These are phyloP conservation scores for Macrochelys suwanniensis DNA, from an alignment of 2,797 vertebrate species.

Conservation along the genomic window DNA sequence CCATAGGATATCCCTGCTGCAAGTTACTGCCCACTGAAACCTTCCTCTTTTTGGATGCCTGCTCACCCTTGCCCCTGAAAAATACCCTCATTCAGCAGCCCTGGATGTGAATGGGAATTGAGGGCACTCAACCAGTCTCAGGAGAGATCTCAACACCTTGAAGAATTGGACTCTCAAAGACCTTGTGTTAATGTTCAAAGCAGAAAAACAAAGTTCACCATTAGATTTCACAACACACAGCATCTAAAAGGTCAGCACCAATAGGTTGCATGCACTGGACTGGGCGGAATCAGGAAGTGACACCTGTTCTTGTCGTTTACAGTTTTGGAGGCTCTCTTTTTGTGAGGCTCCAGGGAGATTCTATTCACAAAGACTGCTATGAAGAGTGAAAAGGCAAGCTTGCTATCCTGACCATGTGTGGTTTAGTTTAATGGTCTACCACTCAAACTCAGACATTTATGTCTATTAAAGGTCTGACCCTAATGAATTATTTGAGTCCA, in stretches of 20 bases:
- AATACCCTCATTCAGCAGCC: neutral
- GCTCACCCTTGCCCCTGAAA: neutral
- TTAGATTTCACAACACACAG: neutral
- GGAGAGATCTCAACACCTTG: accelerated
- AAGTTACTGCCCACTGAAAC: neutral
- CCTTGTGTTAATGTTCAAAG: neutral
- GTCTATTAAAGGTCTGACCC: conserved; percentile 54
- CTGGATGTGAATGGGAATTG: neutral
- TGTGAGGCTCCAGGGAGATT: conserved; percentile 71
- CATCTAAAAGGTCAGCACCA: neutral
- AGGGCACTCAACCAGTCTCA: neutral
- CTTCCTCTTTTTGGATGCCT: neutral
- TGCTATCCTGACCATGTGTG: neutral
- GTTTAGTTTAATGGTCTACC: conserved; percentile 58
- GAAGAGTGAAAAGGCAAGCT: conserved; percentile 68
- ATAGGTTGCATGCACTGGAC: neutral
- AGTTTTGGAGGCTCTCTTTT: conserved; percentile 46
- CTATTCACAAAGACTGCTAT: conserved; percentile 68
- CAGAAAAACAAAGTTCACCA: neutral
- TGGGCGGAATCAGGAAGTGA: neutral
- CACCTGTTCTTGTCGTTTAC: conserved; percentile 73
- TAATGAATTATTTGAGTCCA: conserved; percentile 21
- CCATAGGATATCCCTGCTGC: neutral
- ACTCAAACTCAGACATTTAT: conserved; percentile 46
- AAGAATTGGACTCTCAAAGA: neutral